These are phyloP conservation scores for Liopterus haemorrhoidalis DNA, from an alignment of 2,888 invertebrate genomes.

Conservation along the genomic window DNA sequence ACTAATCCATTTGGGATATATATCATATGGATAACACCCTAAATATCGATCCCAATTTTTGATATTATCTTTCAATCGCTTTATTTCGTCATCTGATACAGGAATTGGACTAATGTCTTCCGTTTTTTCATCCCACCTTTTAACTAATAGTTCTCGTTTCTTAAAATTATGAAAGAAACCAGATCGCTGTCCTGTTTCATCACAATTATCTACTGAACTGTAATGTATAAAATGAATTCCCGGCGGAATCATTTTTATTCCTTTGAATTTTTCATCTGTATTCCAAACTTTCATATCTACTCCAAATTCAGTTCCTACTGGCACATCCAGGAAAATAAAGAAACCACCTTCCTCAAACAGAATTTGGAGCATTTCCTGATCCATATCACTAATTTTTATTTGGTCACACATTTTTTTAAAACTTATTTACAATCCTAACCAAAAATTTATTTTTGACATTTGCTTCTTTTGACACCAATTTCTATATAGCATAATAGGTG, in stretches of 20 bases:
- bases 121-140: slow-evolving; percentile 72
- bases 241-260: slow-evolving; percentile 98
- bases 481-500: too few relatives aligned
- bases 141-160: slow-evolving; percentile 75
- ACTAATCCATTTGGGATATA: slow-evolving; percentile 78
- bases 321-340: slow-evolving; percentile 79
- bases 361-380: slow-evolving; percentile 67
- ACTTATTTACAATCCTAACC: too few relatives aligned
- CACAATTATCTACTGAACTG: slow-evolving; percentile 60
- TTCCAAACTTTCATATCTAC: slow-evolving; percentile 89
- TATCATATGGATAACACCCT: slow-evolving; percentile 88
- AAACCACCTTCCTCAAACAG: slow-evolving; percentile 77
- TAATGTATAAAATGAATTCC: slow-evolving; percentile 92
- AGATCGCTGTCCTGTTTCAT: slow-evolving; percentile 63
- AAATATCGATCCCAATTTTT: slow-evolving; percentile 69
- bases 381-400: too few relatives aligned
- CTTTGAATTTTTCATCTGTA: slow-evolving; percentile 85
- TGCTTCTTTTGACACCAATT: too few relatives aligned
- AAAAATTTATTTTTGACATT: too few relatives aligned
- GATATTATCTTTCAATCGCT: slow-evolving; percentile 62
- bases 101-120: slow-evolving; percentile 69
- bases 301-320: slow-evolving; percentile 91
- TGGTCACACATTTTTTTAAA: too few relatives aligned
- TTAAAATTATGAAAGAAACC: slow-evolving; percentile 74
- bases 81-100: slow-evolving; percentile 59